Evolutionary conservation across 2,888 invertebrate genomes (phyloP).

Genomic region (Cyclophora punctaria): DNA sequence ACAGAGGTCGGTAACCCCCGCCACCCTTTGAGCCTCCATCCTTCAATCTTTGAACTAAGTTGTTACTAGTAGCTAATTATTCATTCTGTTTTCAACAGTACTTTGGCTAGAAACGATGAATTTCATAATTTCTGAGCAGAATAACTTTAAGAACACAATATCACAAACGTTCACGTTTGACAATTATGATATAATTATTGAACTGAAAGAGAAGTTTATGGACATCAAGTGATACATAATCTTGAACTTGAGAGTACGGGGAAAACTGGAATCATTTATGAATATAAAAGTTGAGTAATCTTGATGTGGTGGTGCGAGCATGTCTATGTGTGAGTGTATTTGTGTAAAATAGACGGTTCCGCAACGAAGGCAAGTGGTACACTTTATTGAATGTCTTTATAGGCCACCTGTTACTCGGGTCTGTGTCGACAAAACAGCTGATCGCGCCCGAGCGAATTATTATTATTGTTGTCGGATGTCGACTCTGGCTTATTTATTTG

Average conservation of each 20-base stretch:
- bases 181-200: too few relatives aligned
- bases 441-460: conserved; percentile 69
- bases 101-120: too few relatives aligned
- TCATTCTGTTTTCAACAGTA: too few relatives aligned
- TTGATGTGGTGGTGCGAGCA: conserved; percentile 15
- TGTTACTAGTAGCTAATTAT: neutral
- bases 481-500: conserved; percentile 67
- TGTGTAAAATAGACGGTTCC: conserved; percentile 63
- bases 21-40: conserved; percentile 28
- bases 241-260: neutral
- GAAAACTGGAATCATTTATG: conserved; percentile 2
- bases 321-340: conserved; percentile 46
- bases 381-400: conserved; percentile 76
- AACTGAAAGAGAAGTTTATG: too few relatives aligned
- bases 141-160: too few relatives aligned
- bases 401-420: conserved; percentile 75
- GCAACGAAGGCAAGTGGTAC: conserved; percentile 68
- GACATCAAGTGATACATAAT: too few relatives aligned
- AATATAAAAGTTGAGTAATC: conserved; percentile 12
- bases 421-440: conserved; percentile 72
- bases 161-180: too few relatives aligned
- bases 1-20: conserved; percentile 32
- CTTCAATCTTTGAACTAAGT: neutral
- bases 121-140: too few relatives aligned
- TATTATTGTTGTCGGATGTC: conserved; percentile 67